Base-by-base conservation (phyloP, 2,888 invertebrate genomes). In the Camptogramma bilineatum region DNA sequence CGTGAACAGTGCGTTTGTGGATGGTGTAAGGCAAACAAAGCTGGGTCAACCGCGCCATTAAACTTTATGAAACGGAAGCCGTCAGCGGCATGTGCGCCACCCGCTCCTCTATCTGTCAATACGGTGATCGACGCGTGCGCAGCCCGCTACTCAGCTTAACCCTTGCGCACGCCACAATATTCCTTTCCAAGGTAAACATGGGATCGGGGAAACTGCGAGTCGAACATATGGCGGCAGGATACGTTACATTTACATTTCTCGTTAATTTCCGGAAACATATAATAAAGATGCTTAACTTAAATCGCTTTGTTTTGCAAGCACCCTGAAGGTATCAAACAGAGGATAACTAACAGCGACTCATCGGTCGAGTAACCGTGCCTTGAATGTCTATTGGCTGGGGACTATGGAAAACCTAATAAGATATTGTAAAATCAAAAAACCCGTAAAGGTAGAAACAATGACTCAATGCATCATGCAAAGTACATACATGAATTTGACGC, bases 61-160 rank as follows among this genome's bases (percentile, higher is more conserved):
- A 93, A 91, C 73, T 90, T 91, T 88, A 87, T 90, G 88, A 91
- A 92, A 92, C 93, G 93, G 92, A 91, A 91, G 91, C 91, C 78
- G 86, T 84, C 86, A 83, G 83, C 83, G 85, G 85, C 90, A 89
- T 90, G 86, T 88, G 90, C 82, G 75, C 76, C 80, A 80, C 80
- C 79, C 84, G 83, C 80, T 83, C 84, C 82, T 81, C 84, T 82
- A 87, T 87, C 88, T 89, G 90, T 91, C 91, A 89, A 88, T 87
- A 87, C 78, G 74, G 74, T 78, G 77, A 80, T 80, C 79, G 82
- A 79, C 85, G 84, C 86, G 86, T 86, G 86, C 86, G 83, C 84
- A 79, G 62, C 63, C 54, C 54, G 53, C 60, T 63, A 55, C 44
- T 48, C 56, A 55, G 54, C 62, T 56, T 59, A 69, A 67, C 62